phyloP scores from a whole-genome alignment of 1,140 invertebrate genomes.

The Aphis craccivora region DNA sequence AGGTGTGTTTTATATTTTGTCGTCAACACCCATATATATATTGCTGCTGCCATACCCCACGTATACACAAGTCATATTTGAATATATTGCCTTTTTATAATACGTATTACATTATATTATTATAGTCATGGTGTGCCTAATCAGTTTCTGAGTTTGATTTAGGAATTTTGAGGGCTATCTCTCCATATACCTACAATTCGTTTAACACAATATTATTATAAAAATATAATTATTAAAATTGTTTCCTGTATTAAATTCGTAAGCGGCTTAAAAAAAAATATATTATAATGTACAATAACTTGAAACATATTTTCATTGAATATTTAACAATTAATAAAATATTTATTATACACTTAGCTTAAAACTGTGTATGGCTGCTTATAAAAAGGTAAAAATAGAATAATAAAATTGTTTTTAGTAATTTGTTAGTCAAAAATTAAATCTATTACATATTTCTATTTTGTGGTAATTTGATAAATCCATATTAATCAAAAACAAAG shows the following conservation, averaged over 20 bases:
- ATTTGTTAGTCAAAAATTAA: background rate
- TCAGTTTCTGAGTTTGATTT: background rate
- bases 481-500: background rate
- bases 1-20: slow-evolving; percentile 41
- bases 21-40: background rate
- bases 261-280: background rate
- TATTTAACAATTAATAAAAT: background rate
- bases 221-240: background rate
- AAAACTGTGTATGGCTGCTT: background rate
- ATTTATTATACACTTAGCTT: background rate
- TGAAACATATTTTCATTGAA: background rate
- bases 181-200: background rate
- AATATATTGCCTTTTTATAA: background rate
- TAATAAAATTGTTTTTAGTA: background rate
- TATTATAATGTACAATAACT: background rate
- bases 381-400: background rate
- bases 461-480: background rate
- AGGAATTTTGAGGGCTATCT: background rate
- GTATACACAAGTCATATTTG: background rate
- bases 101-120: background rate
- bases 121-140: background rate
- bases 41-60: background rate
- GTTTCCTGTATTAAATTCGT: background rate
- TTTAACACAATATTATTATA: background rate
- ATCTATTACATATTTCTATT: background rate